These are phyloP conservation scores for Drosophila anomalata DNA, from an alignment of 2,888 invertebrate species.

Conservation along the genomic window DNA sequence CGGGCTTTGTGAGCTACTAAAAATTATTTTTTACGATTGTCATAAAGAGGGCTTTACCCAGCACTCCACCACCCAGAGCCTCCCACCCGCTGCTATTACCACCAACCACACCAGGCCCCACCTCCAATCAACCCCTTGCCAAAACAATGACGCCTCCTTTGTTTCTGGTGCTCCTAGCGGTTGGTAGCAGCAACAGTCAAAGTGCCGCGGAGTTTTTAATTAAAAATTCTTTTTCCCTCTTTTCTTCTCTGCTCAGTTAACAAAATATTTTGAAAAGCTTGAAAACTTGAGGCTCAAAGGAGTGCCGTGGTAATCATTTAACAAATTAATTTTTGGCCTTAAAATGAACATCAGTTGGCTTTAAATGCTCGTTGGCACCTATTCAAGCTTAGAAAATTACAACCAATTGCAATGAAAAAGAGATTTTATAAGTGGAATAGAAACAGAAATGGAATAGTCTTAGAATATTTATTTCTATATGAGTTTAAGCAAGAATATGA, in stretches of 20 bases:
- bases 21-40: slow-evolving; percentile 78
- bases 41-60: slow-evolving; percentile 69
- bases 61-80: background rate
- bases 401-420: slow-evolving; percentile 10
- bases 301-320: slow-evolving; percentile 56
- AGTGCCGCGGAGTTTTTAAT: slow-evolving; percentile 66
- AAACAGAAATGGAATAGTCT: background rate
- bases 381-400: slow-evolving; percentile 19
- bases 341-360: slow-evolving; percentile 65
- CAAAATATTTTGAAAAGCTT: slow-evolving; percentile 66
- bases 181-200: slow-evolving; percentile 41
- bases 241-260: slow-evolving; percentile 38
- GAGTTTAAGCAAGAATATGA: too few species aligned
- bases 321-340: slow-evolving; percentile 71
- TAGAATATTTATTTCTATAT: background rate
- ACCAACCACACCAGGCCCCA: background rate
- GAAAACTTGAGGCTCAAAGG: slow-evolving; percentile 27
- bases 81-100: background rate
- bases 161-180: slow-evolving; percentile 52
- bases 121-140: slow-evolving; percentile 23
- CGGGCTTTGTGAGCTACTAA: slow-evolving; percentile 71
- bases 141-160: slow-evolving; percentile 57
- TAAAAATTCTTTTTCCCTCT: slow-evolving; percentile 55
- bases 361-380: slow-evolving; percentile 68
- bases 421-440: background rate